These are phyloP conservation scores for Montipora capricornis DNA, from an alignment of 64 coral and sea anemone genomes.

Conservation along the genomic window DNA sequence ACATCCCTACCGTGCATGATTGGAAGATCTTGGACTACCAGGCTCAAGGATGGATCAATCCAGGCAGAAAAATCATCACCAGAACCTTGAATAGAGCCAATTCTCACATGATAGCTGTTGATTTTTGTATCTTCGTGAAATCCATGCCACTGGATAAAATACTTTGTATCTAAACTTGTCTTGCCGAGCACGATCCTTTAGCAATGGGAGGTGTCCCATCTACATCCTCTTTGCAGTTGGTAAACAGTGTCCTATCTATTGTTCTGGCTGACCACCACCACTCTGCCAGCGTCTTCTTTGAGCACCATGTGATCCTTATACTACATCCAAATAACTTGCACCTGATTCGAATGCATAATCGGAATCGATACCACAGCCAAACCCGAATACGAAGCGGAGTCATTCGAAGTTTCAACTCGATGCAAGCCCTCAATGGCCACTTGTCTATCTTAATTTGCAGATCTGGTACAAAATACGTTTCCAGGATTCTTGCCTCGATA, in stretches of 20 bases:
- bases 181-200: constrained; percentile 75
- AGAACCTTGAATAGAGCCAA: constrained; percentile 87
- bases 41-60: constrained; percentile 68
- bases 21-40: constrained; percentile 67
- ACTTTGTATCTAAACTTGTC: constrained; percentile 78
- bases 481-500: constrained; percentile 90
- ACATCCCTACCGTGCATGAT: constrained; percentile 95
- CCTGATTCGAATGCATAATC: constrained; percentile 81
- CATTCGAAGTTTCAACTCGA: constrained; percentile 90
- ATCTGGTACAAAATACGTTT: constrained; percentile 92
- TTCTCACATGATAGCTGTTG: constrained; percentile 85
- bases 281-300: constrained; percentile 92
- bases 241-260: constrained; percentile 84
- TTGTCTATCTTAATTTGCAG: constrained; percentile 88
- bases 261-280: constrained; percentile 95
- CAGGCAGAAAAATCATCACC: constrained; percentile 91
- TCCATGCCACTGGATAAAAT: constrained; percentile 94
- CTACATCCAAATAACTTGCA: constrained; percentile 79
- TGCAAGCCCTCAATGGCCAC: constrained; percentile 88
- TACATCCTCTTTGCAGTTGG: constrained; percentile 77
- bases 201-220: constrained; percentile 84
- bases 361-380: constrained; percentile 96
- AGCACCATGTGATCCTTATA: constrained; percentile 88
- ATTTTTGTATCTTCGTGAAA: constrained; percentile 85
- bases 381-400: constrained; percentile 92